Evolutionary conservation across 2,113 vertebrate species (phyloP).

Genomic region (Salvator merianae): DNA sequence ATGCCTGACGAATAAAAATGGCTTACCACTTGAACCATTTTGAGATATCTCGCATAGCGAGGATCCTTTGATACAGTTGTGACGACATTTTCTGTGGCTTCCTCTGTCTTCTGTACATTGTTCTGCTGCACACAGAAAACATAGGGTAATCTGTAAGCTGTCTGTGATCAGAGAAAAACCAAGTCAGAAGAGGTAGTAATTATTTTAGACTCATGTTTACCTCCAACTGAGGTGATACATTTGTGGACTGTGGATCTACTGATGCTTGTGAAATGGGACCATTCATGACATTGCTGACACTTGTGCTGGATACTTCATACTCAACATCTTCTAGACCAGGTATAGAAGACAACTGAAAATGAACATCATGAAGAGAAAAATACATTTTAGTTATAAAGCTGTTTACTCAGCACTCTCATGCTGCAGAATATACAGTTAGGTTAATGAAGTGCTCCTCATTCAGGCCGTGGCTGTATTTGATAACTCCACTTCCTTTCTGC

Average conservation of each 20-base stretch:
- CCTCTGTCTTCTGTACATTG: conserved; percentile 69
- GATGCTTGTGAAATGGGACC: conserved; percentile 68
- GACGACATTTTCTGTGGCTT: conserved; percentile 75
- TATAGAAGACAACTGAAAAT: conserved; percentile 90
- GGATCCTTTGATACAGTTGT: conserved; percentile 94
- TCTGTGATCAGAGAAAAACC: background rate
- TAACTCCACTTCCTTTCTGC: background rate
- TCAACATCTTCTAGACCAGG: conserved; percentile 94
- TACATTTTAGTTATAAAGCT: background rate
- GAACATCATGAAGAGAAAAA: conserved; percentile 30
- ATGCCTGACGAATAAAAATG: conserved; percentile 42
- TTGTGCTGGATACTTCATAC: conserved; percentile 76
- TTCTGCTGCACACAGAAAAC: conserved; percentile 63
- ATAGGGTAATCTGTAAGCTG: conserved; percentile 45
- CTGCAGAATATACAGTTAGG: background rate
- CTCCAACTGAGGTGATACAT: conserved; percentile 57
- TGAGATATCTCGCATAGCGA: conserved; percentile 93
- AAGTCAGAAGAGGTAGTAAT: background rate
- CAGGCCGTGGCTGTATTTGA: background rate
- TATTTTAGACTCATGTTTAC: conserved; percentile 60
- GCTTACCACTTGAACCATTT: conserved; percentile 99
- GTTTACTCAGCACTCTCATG: background rate
- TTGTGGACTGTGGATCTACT: conserved; percentile 58
- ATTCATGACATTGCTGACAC: conserved; percentile 71
- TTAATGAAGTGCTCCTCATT: background rate